Conservation (phyloP, 2,113 vertebrate genomes). For the Cyanoliseus patagonus region DNA sequence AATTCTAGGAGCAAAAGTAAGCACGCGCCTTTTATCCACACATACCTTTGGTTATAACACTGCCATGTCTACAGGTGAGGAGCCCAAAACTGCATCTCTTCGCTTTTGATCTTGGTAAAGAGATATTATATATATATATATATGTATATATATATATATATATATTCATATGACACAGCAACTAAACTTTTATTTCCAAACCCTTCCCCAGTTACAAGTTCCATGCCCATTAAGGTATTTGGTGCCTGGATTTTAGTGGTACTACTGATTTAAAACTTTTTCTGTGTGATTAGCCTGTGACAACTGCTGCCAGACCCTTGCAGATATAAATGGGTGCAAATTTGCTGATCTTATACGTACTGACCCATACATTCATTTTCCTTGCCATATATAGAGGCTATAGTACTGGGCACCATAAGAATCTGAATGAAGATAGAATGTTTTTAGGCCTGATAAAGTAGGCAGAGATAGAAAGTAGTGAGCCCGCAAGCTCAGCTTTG, state of each 20-base stretch:
- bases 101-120: neutral
- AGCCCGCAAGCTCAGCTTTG: constrained; percentile 43
- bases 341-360: neutral
- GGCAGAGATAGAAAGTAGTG: neutral
- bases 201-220: neutral
- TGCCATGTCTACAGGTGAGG: neutral
- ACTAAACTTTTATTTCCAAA: neutral
- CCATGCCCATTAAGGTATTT: neutral
- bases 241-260: neutral
- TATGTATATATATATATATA: too few relatives aligned
- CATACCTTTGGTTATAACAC: accelerated
- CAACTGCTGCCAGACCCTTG: neutral
- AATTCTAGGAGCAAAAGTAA: neutral
- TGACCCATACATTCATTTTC: neutral
- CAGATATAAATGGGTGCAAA: neutral
- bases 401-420: neutral
- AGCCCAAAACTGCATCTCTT: neutral
- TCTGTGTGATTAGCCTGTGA: neutral
- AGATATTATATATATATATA: neutral
- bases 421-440: neutral
- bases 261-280: neutral
- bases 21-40: neutral
- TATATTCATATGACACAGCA: neutral
- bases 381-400: neutral
- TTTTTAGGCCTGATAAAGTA: neutral